Evolutionary conservation across 37 sponge, comb jelly and placozoan genomes (phyloP).

Genomic region (Halichondria panicea): DNA sequence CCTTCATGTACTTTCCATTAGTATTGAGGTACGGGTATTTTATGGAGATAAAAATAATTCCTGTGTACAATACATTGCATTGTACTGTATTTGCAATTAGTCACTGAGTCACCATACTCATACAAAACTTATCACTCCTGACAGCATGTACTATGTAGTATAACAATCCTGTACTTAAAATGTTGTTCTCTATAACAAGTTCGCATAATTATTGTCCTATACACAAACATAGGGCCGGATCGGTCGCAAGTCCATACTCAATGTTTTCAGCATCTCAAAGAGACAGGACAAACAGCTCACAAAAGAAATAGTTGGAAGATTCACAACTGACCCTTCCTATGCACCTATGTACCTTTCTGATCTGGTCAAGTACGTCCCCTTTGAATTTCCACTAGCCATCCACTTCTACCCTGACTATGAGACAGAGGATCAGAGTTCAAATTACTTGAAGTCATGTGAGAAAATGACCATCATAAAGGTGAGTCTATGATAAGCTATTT

Average conservation of each 20-base stretch:
- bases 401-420: constrained; percentile 18
- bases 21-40: too few species aligned
- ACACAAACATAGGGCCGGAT: background rate
- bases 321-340: constrained; percentile 34
- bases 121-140: too few species aligned
- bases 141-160: background rate
- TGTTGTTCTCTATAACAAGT: background rate
- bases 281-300: constrained; percentile 19
- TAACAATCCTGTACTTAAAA: background rate
- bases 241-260: background rate
- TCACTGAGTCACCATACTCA: too few species aligned
- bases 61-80: too few species aligned
- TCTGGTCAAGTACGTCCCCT: background rate
- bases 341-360: constrained; percentile 19
- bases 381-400: constrained; percentile 3
- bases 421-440: constrained; percentile 12
- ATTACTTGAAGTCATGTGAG: constrained; percentile 27
- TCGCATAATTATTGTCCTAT: background rate
- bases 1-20: too few species aligned
- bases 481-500: background rate
- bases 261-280: constrained; percentile 15
- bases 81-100: too few species aligned
- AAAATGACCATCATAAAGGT: background rate
- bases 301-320: constrained; percentile 19
- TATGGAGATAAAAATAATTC: too few species aligned